Conservation (phyloP, 2,797 vertebrate species). For the Dipus sagitta region DNA sequence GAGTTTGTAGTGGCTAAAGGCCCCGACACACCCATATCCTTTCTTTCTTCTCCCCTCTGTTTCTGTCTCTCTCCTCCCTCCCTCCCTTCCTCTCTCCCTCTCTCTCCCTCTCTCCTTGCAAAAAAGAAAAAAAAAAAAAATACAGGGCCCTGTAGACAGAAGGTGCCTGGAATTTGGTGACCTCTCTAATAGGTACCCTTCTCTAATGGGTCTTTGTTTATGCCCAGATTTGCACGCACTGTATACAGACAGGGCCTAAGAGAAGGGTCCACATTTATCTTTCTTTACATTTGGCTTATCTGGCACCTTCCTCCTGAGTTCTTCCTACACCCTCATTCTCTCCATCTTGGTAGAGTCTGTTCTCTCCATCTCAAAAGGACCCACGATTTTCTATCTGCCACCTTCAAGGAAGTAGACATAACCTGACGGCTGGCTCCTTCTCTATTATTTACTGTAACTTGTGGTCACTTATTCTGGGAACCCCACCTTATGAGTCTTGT, state of each 20-base stretch:
- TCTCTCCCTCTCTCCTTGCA: too few relatives aligned
- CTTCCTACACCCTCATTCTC: not conserved
- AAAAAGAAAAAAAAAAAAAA: too few relatives aligned
- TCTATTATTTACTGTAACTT: not conserved
- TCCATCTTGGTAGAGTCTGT: not conserved
- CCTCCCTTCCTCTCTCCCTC: too few relatives aligned
- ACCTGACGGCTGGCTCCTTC: not conserved
- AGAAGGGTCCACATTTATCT: not conserved
- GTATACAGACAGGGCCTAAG: not conserved
- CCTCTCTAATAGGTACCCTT: not conserved
- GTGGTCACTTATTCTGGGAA: not conserved
- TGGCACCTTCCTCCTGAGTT: not conserved
- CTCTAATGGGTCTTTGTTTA: not conserved
- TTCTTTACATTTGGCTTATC: not conserved
- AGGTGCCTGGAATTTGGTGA: not conserved
- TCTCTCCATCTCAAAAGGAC: not conserved
- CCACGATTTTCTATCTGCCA: not conserved
- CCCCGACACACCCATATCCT: too few relatives aligned
- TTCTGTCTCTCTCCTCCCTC: too few relatives aligned
- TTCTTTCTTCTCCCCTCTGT: too few relatives aligned
- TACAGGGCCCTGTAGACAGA: too few relatives aligned
- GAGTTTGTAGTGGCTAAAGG: too few relatives aligned
- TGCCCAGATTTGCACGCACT: not conserved
- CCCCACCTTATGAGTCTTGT: not conserved
- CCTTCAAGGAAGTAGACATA: not conserved